phyloP scores from a whole-genome alignment of 2,888 invertebrate genomes.

The Drosophila nr. perissopoda region DNA sequence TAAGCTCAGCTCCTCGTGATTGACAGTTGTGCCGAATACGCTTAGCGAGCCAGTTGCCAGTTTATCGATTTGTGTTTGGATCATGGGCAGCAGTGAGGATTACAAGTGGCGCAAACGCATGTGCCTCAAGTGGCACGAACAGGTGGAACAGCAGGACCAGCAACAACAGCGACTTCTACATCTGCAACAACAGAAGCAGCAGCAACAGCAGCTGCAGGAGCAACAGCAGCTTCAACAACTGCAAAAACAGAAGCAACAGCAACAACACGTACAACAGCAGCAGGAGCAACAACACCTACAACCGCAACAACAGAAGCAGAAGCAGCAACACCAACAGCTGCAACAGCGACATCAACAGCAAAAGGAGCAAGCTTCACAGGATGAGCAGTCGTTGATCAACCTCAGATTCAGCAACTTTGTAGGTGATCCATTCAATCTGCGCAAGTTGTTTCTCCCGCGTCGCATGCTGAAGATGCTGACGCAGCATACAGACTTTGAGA shows the following conservation, averaged over 20 bases:
- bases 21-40: conserved; percentile 23
- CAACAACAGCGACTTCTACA: neutral
- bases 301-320: neutral
- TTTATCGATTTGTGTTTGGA: conserved; percentile 1
- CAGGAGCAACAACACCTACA: neutral
- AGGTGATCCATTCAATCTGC: conserved; percentile 35
- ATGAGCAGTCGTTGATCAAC: neutral
- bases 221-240: neutral
- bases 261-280: neutral
- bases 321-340: neutral
- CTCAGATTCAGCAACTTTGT: conserved; percentile 16
- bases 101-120: conserved; percentile 53
- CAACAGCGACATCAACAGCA: neutral
- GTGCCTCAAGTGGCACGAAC: conserved; percentile 50
- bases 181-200: neutral
- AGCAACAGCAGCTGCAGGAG: neutral
- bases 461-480: conserved; percentile 20
- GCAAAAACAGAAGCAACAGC: neutral
- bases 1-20: neutral
- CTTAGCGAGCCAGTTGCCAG: conserved; percentile 18
- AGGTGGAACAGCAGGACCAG: conserved; percentile 17
- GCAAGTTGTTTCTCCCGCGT: conserved; percentile 37
- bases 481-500: conserved; percentile 29
- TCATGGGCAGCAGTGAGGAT: conserved; percentile 26
- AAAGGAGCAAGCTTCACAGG: neutral